Base-by-base conservation (phyloP, 1,140 invertebrate species). In the Cryptotermes secundus region DNA sequence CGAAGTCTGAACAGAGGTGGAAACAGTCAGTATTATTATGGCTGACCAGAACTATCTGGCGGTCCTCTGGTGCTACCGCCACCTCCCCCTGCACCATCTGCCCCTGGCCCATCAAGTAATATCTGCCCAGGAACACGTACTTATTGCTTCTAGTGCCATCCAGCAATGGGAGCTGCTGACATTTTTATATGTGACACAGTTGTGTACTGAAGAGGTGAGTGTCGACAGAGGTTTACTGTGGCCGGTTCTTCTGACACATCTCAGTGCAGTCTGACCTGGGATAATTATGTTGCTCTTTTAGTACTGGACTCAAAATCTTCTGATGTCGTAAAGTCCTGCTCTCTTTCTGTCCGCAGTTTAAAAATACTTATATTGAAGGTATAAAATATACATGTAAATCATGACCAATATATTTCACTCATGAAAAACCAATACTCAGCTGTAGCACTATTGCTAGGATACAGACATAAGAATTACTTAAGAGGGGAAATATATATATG, bases 11-110 rank as follows among this genome's bases (percentile, higher is more conserved):
- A 89, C 59, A 86, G 89, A 79, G 88, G 87, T 38, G 88, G 88
- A 86, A 92, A 90, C 85, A 92, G 91, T 86, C 92, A 92, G 87
- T 92, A 92, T 85, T 93, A 93, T 87, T 93, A 93, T 85, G 92
- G 92, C 90, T 93, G 91, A 92, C 91, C 90, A 85, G 90, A 91
- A 86, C 88, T 90, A 84, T 88, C 89, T 89, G 89, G 88, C 88
- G 89, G 88, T 87, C 88, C 85, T 22, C 42, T n/a, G 26, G n/a
- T 72, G 26, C 59, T 16, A 38, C 83, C 83, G 4, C 34, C 38
- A 10, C 49, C 83, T 26, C 53, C 53, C 0, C 49, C 45, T 59
- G 83, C 83, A 26, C 45, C 59, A n/a, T 59, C 83, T 2, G 34
- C 80, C 34, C 83, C 83, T 72, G 83, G 59, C 16, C 38, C 26